phyloP scores from a whole-genome alignment of 2,888 invertebrate genomes.

The Liopterus haemorrhoidalis region DNA sequence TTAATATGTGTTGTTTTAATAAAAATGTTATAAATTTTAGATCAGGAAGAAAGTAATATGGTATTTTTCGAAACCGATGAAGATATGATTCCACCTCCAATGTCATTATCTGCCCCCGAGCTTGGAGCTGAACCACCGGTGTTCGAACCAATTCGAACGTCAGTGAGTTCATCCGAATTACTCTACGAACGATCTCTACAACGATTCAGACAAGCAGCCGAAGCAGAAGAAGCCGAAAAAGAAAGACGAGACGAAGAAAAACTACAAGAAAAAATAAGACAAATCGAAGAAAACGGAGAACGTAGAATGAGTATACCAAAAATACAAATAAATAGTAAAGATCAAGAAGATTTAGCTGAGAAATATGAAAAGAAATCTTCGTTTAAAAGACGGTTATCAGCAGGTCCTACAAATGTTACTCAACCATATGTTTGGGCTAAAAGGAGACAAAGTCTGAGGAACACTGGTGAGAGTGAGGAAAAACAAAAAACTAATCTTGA shows the following conservation, averaged over 20 bases:
- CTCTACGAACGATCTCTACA: constrained; percentile 78
- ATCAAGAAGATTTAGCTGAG: constrained; percentile 46
- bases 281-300: constrained; percentile 27
- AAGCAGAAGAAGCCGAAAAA: constrained; percentile 63
- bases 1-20: too few relatives aligned
- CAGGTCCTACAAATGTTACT: constrained; percentile 42
- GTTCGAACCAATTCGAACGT: constrained; percentile 57
- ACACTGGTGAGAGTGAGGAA: constrained; percentile 31
- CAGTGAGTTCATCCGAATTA: constrained; percentile 76
- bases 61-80: constrained; percentile 57
- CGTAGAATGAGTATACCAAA: constrained; percentile 39
- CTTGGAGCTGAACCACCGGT: constrained; percentile 56
- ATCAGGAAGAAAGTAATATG: constrained; percentile 10
- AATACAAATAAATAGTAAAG: constrained; percentile 51
- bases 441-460: constrained; percentile 40
- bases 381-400: constrained; percentile 48
- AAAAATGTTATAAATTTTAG: constrained; percentile 10
- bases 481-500: constrained; percentile 32
- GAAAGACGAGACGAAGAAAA: constrained; percentile 14
- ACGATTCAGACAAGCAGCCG: constrained; percentile 71
- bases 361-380: constrained; percentile 48
- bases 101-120: constrained; percentile 78
- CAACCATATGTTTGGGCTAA: constrained; percentile 42
- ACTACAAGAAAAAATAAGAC: constrained; percentile 5
- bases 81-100: constrained; percentile 66